These are phyloP conservation scores for Meiosimyza platycephala DNA, from an alignment of 2,888 invertebrate genomes.

Conservation along the genomic window DNA sequence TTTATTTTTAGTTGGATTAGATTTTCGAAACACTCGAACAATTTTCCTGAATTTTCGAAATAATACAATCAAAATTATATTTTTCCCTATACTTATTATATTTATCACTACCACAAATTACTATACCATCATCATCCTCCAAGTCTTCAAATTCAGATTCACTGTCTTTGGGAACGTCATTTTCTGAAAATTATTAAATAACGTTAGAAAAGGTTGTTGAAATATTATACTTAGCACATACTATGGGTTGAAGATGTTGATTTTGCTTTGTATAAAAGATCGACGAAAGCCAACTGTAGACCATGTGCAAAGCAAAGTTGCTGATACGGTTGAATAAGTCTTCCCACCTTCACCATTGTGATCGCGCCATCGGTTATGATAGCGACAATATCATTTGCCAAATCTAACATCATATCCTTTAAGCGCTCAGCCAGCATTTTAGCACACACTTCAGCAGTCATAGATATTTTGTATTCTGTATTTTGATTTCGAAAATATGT, in stretches of 20 bases:
- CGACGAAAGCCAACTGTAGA: conserved; percentile 23
- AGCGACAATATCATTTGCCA: background rate
- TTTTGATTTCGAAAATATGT: too few species aligned
- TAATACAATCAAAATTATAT: background rate
- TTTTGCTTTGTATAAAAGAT: conserved; percentile 16
- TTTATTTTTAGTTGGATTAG: too few species aligned
- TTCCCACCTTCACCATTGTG: conserved; percentile 27
- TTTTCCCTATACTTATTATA: background rate
- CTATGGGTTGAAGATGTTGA: background rate
- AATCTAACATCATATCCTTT: too few species aligned
- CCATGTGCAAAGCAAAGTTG: conserved; percentile 32
- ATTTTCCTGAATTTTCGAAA: background rate
- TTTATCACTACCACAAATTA: background rate
- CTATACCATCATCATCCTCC: background rate
- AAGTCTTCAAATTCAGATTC: background rate
- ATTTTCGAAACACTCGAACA: too few species aligned
- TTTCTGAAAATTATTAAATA: too few species aligned
- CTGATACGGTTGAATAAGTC: conserved; percentile 7
- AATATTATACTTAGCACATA: too few species aligned
- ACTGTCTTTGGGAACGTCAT: background rate
- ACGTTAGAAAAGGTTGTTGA: too few species aligned
- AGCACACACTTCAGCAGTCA: too few species aligned
- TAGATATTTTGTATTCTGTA: too few species aligned
- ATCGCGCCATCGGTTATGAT: conserved; percentile 33
- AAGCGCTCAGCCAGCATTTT: too few species aligned